A percentile compares a stretch with the other conserved stretches of the same genome.
Evolutionary conservation across 2,113 vertebrate species (phyloP).

Genomic region (Paramisgurnus dabryanus): DNA sequence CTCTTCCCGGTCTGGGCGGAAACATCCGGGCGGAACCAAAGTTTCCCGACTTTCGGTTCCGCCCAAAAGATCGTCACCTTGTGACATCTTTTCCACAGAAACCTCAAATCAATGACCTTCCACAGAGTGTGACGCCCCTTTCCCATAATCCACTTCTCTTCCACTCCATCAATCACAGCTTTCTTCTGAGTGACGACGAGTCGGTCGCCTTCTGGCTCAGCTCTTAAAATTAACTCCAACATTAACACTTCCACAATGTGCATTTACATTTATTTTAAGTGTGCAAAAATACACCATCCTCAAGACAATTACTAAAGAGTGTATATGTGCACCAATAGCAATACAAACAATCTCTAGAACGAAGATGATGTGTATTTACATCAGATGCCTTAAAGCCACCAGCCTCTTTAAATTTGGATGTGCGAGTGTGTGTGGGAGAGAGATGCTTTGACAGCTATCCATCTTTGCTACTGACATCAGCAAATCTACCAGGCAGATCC

Average conservation of each 20-base stretch:
- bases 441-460: slow-evolving; percentile 30
- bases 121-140: slow-evolving; percentile 6
- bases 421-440: neutral
- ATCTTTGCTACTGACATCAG: slow-evolving; percentile 38
- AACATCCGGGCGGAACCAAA: too few relatives aligned
- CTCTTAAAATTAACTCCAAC: neutral
- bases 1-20: too few relatives aligned
- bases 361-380: slow-evolving; percentile 4
- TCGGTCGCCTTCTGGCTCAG: slow-evolving; percentile 1
- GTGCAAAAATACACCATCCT: neutral
- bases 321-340: neutral
- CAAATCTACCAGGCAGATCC: slow-evolving; percentile 25
- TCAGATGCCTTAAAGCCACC: neutral
- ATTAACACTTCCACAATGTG: neutral
- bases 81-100: slow-evolving; percentile 1
- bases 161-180: slow-evolving; percentile 20
- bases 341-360: neutral
- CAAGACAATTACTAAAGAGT: neutral
- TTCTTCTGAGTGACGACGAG: neutral
- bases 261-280: neutral
- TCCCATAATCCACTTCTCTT: slow-evolving; percentile 5
- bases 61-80: too few relatives aligned
- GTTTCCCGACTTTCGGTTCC: too few relatives aligned
- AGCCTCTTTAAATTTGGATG: neutral
- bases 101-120: neutral